Evolutionary conservation across 2,113 vertebrate species (phyloP).

Genomic region (Eurypyga helias): DNA sequence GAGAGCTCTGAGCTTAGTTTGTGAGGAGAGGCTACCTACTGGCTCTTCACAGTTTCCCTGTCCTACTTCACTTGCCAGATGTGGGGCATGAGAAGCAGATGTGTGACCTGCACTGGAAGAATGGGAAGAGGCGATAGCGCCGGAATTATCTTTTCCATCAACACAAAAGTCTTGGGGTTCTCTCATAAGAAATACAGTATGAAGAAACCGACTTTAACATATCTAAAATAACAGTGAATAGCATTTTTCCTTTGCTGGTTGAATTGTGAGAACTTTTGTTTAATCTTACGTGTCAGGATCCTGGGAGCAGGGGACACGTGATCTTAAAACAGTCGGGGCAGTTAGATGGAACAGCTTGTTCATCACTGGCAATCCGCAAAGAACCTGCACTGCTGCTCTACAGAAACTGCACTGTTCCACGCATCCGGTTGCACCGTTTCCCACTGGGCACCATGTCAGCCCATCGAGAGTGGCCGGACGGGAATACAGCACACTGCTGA

Average conservation of each 20-base stretch:
- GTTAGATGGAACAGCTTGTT: neutral
- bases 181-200: neutral
- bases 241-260: neutral
- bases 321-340: neutral
- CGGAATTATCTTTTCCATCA: neutral
- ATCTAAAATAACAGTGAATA: neutral
- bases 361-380: too few species aligned
- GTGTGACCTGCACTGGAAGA: neutral
- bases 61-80: neutral
- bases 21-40: neutral
- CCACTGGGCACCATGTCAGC: too few species aligned
- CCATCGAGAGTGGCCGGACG: too few species aligned
- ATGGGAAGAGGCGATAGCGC: accelerated
- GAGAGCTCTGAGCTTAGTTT: neutral
- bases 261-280: neutral
- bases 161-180: neutral
- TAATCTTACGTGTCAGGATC: neutral
- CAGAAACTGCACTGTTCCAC: too few species aligned
- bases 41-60: neutral
- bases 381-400: neutral
- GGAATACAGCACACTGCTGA: too few species aligned
- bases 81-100: neutral
- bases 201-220: neutral
- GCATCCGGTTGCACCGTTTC: too few species aligned
- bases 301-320: neutral